Evolutionary conservation across 2,113 vertebrate species (phyloP).

Genomic region (Gallinago media): DNA sequence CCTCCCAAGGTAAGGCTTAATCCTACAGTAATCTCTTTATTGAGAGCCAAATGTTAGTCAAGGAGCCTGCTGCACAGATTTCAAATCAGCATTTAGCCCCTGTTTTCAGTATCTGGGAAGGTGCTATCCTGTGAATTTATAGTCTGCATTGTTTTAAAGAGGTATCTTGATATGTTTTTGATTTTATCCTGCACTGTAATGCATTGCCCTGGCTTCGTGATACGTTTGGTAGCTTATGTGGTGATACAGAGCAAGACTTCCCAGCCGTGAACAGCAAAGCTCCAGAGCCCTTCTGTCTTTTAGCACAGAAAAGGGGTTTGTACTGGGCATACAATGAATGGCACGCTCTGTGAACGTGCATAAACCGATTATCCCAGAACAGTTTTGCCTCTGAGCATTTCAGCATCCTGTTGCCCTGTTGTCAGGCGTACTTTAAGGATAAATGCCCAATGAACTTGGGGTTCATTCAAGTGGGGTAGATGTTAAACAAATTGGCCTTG

Average conservation of each 20-base stretch:
- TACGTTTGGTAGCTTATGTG: not conserved
- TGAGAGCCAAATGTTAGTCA: slow-evolving; percentile 27
- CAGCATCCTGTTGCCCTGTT: not conserved
- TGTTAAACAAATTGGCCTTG: not conserved
- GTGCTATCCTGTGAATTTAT: not conserved
- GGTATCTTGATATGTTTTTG: not conserved
- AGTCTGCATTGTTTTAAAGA: not conserved
- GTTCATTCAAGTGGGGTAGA: not conserved
- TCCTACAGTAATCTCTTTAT: slow-evolving; percentile 56
- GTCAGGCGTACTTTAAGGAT: not conserved
- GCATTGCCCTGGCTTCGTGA: not conserved
- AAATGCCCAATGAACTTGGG: not conserved
- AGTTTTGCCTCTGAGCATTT: slow-evolving; percentile 17
- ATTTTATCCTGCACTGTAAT: not conserved
- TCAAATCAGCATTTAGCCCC: not conserved
- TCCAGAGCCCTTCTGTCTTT: not conserved
- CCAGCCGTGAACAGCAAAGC: not conserved
- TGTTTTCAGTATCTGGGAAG: not conserved
- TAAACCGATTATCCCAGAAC: not conserved
- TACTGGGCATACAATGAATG: not conserved
- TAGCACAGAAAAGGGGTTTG: not conserved
- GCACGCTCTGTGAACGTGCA: not conserved
- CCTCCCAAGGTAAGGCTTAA: slow-evolving; percentile 54
- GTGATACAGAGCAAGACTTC: not conserved
- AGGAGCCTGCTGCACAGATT: not conserved